Evolutionary conservation across 1,140 invertebrate species (phyloP), one percentile per base, ranked within the genome.

Genomic region (Lepidurus couesii): DNA sequence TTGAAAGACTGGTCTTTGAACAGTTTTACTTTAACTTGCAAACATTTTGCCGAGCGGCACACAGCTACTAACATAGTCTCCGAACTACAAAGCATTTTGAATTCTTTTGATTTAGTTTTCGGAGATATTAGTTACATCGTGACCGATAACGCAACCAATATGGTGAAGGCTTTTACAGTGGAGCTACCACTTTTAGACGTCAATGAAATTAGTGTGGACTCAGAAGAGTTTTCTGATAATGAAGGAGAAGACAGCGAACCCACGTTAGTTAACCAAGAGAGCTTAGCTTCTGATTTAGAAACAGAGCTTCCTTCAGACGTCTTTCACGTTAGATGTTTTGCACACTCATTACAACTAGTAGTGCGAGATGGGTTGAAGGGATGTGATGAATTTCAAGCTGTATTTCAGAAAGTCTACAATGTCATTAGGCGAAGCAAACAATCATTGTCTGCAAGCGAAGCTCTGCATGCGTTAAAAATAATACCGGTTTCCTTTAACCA

Each of bases 261-360:
- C 45, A 47, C 45, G 45, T 47, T 47, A 47, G 45, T 47, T 47
- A 47, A 47, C 45, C 45, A 47, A 47, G 45, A 47, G 45, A 47
- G 45, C 45, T 47, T 2, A 9, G 45, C 45, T 47, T 47, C 45
- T 47, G 45, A 47, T 47, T 47, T 47, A 47, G 16, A 47, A 47
- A 47, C 45, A 47, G 45, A 1, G 44, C 45, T 47, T 47, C 45
- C 45, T 47, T 47, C 45, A 47, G 45, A 16, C 45, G 45, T 47
- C 2, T 47, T 47, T 47, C 45, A 47, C 45, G 45, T 47, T 47
- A 77, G 76, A 16, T 77, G 76, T 77, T 24, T 53, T n/a, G 76
- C 76, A 21, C 76, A 77, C 42, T 47, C 76, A 24, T 42, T 77
- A 47, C 76, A 77, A 42, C 76, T 77, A 24, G 76, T 77, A 47